Percentiles rank a stretch among this genome's conserved stretches.
Conservation (phyloP, 2,797 vertebrate species). For the Pseudotriccus pelzelni region DNA sequence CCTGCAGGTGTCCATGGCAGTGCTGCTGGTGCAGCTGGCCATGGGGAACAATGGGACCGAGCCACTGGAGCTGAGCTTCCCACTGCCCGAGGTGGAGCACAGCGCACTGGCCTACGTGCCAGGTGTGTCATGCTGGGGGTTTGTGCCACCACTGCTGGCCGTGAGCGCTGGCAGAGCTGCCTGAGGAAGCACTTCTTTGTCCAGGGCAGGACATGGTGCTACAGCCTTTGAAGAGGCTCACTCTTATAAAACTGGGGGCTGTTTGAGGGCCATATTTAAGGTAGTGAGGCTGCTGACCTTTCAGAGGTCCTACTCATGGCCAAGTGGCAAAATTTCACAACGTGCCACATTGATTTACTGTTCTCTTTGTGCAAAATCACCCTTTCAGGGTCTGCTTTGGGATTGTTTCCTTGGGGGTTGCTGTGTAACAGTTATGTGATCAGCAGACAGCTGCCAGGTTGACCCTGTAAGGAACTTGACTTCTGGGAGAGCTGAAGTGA, state of each 20-base stretch:
- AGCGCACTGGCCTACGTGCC: conserved; percentile 89
- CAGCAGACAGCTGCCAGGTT: not conserved
- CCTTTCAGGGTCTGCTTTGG: not conserved
- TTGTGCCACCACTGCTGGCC: accelerated
- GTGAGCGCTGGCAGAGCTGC: not conserved
- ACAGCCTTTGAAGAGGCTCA: not conserved
- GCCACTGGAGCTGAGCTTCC: conserved; percentile 85
- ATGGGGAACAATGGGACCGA: conserved; percentile 87
- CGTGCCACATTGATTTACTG: not conserved
- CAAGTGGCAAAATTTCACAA: not conserved
- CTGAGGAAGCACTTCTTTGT: not conserved
- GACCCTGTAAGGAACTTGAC: not conserved
- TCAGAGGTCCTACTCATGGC: accelerated
- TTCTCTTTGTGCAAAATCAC: not conserved
- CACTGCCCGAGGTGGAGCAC: conserved; percentile 82
- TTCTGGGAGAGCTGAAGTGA: not conserved
- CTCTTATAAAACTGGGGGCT: not conserved
- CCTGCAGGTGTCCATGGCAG: conserved; percentile 91
- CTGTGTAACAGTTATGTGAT: not conserved
- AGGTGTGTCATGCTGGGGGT: conserved; percentile 70
- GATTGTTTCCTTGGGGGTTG: not conserved
- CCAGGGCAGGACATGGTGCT: not conserved
- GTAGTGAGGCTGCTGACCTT: not conserved
- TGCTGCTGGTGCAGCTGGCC: conserved; percentile 91
- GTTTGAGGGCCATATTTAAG: not conserved